These are phyloP conservation scores for Manacus vitellinus DNA, from an alignment of 2,113 vertebrate genomes.

Conservation along the genomic window DNA sequence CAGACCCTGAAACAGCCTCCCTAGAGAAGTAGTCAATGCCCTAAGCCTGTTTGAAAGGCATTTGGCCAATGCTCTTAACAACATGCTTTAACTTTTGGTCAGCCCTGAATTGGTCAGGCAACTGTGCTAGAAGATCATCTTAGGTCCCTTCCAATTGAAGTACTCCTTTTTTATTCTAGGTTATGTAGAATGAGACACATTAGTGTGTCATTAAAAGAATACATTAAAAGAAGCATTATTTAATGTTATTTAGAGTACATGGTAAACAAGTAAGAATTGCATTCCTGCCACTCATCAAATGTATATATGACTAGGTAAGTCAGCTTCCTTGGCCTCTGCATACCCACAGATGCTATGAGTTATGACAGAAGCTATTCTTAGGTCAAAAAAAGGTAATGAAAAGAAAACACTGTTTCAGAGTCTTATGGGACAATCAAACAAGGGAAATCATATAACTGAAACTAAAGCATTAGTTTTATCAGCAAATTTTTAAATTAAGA, in stretches of 20 bases:
- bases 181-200: not conserved
- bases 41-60: not conserved
- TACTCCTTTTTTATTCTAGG: not conserved
- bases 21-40: accelerated
- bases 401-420: not conserved
- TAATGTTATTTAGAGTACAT: not conserved
- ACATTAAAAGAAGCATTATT: not conserved
- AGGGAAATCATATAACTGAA: not conserved
- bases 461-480: not conserved
- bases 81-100: not conserved
- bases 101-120: not conserved
- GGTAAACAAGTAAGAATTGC: not conserved
- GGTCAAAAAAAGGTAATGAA: not conserved
- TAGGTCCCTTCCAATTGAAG: not conserved
- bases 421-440: not conserved
- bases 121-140: not conserved
- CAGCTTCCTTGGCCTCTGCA: not conserved
- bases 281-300: not conserved
- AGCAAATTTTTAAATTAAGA: not conserved
- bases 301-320: not conserved
- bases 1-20: not conserved
- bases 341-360: not conserved
- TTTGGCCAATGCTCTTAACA: not conserved
- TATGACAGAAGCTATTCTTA: not conserved
- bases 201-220: too few species aligned